Conservation (phyloP, 2,113 vertebrate genomes). For the Colius striatus region DNA sequence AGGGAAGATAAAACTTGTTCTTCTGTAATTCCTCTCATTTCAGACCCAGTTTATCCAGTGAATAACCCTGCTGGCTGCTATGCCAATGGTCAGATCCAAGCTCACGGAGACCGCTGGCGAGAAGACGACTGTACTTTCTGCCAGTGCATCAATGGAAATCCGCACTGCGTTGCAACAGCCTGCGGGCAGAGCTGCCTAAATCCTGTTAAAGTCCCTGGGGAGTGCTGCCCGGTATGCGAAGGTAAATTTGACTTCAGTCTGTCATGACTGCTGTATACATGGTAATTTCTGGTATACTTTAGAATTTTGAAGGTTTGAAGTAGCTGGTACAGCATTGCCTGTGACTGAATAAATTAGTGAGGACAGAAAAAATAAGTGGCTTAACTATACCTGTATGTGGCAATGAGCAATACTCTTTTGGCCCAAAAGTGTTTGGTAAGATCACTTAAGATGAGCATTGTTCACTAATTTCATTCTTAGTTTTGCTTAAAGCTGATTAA, state of each 20-base stretch:
- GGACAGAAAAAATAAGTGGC: not conserved
- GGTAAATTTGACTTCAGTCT: conserved; percentile 63
- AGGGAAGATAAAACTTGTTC: not conserved
- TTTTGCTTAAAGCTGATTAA: not conserved
- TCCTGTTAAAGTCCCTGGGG: conserved; percentile 89
- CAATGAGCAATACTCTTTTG: not conserved
- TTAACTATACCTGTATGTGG: not conserved
- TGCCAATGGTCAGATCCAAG: conserved; percentile 87
- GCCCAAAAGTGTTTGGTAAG: not conserved
- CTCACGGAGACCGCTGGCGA: conserved; percentile 90
- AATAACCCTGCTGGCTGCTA: conserved; percentile 89
- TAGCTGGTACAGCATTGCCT: not conserved
- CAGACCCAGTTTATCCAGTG: conserved; percentile 85
- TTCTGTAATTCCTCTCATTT: not conserved
- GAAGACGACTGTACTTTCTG: conserved; percentile 92
- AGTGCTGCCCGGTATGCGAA: conserved; percentile 90
- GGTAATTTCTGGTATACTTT: not conserved
- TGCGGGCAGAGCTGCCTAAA: conserved; percentile 89
- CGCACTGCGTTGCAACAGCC: conserved; percentile 86
- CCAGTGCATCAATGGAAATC: conserved; percentile 87
- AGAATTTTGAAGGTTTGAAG: not conserved
- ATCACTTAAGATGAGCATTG: not conserved
- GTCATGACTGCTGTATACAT: not conserved
- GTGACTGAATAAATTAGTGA: not conserved
- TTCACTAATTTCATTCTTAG: not conserved